A percentile compares a stretch with the other conserved stretches of the same genome.
These are phyloP conservation scores for Myopa tessellatipennis DNA, from an alignment of 2,888 invertebrate species.

Conservation along the genomic window DNA sequence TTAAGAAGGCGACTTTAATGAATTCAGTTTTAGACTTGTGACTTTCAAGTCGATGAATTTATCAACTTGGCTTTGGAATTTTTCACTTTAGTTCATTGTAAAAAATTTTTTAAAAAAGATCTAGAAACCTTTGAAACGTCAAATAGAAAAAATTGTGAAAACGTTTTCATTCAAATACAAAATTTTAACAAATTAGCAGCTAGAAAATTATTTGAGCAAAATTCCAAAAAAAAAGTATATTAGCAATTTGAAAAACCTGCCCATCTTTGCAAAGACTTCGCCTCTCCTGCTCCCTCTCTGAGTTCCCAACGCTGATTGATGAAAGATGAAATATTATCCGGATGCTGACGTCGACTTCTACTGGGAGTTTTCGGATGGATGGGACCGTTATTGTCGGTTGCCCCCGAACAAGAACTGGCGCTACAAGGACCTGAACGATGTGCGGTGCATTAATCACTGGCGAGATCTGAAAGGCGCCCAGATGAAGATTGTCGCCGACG, in stretches of 20 bases:
- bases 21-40: neutral
- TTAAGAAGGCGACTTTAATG: neutral
- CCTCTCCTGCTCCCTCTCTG: neutral
- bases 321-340: conserved; percentile 55
- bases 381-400: conserved; percentile 51
- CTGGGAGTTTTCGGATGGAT: conserved; percentile 52
- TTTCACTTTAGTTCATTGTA: too few relatives aligned
- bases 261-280: too few relatives aligned
- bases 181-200: too few relatives aligned
- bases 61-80: neutral
- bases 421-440: conserved; percentile 39
- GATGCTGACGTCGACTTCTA: conserved; percentile 50
- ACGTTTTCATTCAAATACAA: too few relatives aligned
- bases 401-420: conserved; percentile 54
- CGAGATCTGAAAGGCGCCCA: conserved; percentile 54
- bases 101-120: too few relatives aligned
- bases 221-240: too few relatives aligned
- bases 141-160: too few relatives aligned
- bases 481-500: conserved; percentile 42
- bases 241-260: too few relatives aligned
- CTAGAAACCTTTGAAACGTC: too few relatives aligned
- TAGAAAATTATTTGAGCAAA: too few relatives aligned
- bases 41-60: too few relatives aligned
- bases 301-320: neutral
- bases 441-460: conserved; percentile 54